Evolutionary conservation across 35 echinoderm and acorn worm species (phyloP).

Genomic region (Ptychodera flava): DNA sequence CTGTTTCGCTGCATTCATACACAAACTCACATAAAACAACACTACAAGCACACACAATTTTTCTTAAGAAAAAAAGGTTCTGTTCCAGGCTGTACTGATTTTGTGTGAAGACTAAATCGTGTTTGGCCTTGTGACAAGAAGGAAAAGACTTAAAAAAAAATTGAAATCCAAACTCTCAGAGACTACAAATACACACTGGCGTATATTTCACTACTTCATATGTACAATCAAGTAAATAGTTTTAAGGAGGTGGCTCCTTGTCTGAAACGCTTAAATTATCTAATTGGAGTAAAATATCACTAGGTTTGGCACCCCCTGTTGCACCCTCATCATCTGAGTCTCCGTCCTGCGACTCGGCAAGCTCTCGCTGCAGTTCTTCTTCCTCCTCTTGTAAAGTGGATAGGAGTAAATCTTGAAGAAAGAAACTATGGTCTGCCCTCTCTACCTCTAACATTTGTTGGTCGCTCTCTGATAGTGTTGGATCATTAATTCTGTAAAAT

Average conservation of each 20-base stretch:
- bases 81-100: too few species aligned
- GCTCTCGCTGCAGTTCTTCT: conserved; percentile 22
- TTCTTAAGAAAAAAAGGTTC: too few species aligned
- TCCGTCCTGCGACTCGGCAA: background rate
- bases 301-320: background rate
- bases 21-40: too few species aligned
- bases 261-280: background rate
- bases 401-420: conserved; percentile 93
- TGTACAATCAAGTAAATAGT: background rate
- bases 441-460: conserved; percentile 83
- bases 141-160: too few species aligned
- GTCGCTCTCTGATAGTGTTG: conserved; percentile 78
- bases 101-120: too few species aligned
- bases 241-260: background rate
- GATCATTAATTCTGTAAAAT: conserved; percentile 88
- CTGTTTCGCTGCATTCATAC: too few species aligned
- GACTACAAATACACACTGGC: too few species aligned
- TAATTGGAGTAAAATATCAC: conserved; percentile 2
- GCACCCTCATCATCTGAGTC: background rate
- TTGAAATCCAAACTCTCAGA: too few species aligned
- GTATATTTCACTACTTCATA: background rate
- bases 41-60: too few species aligned
- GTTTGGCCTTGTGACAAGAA: too few species aligned
- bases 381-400: conserved; percentile 94
- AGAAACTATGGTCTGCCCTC: conserved; percentile 96